These are phyloP conservation scores for Paelopatides confundens DNA, from an alignment of 53 echinoderm and acorn worm species.

Conservation along the genomic window DNA sequence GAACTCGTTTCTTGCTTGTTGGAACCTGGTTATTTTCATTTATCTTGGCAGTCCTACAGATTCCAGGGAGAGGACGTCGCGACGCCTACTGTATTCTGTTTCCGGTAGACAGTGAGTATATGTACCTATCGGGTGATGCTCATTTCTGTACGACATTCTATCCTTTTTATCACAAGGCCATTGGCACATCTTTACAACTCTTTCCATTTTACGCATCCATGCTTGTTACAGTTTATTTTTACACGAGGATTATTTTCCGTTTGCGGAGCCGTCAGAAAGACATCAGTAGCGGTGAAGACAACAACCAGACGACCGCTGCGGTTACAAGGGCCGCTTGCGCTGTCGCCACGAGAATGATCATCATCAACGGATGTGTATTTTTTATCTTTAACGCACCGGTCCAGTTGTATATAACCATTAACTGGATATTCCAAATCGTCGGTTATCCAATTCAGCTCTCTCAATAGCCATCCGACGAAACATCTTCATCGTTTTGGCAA, in stretches of 20 bases:
- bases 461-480: neutral
- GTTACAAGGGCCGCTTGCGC: neutral
- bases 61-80: slow-evolving; percentile 1
- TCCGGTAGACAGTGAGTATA: neutral
- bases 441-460: slow-evolving; percentile 37
- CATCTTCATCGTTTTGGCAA: slow-evolving; percentile 11
- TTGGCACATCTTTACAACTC: neutral
- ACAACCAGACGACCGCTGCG: neutral
- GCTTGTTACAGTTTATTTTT: slow-evolving; percentile 13
- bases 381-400: slow-evolving; percentile 15
- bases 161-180: neutral
- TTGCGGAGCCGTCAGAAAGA: neutral
- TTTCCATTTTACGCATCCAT: slow-evolving; percentile 1
- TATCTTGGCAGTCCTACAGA: slow-evolving; percentile 3
- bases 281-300: neutral
- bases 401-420: neutral
- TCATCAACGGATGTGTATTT: slow-evolving; percentile 12
- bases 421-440: slow-evolving; percentile 19
- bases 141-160: neutral
- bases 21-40: neutral
- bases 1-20: neutral
- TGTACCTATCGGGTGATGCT: neutral
- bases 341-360: neutral
- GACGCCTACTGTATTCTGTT: neutral
- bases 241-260: neutral